phyloP scores from a whole-genome alignment of 2,888 invertebrate species.

The Synergus itoensis region DNA sequence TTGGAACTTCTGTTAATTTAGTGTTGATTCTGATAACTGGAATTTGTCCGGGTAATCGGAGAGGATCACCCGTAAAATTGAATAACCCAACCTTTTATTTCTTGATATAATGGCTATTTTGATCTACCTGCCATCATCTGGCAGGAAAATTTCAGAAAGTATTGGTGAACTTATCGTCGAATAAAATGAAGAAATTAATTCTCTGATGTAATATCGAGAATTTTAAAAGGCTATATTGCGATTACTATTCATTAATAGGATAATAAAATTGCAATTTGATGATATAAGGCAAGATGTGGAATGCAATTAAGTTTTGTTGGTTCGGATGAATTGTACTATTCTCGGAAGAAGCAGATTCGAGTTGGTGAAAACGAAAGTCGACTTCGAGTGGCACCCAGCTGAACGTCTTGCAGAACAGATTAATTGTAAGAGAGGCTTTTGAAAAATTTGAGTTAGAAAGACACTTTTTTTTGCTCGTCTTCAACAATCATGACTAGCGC shows the following conservation, averaged over 20 bases:
- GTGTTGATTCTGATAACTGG: constrained; percentile 44
- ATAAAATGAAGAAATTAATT: neutral
- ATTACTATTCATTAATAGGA: neutral
- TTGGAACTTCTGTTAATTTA: constrained; percentile 63
- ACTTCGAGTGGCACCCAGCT: constrained; percentile 22
- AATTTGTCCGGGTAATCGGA: constrained; percentile 7
- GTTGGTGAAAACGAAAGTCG: constrained; percentile 23
- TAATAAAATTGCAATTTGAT: neutral
- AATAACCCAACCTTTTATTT: neutral
- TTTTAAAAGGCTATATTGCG: too few relatives aligned
- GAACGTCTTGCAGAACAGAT: constrained; percentile 24
- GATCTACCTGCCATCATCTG: neutral
- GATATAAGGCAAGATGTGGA: neutral
- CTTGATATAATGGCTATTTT: neutral
- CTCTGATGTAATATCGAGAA: neutral
- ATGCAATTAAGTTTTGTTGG: neutral
- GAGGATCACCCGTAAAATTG: constrained; percentile 15
- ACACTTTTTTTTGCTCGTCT: constrained; percentile 37
- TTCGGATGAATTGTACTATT: constrained; percentile 15
- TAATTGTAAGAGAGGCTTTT: constrained; percentile 29
- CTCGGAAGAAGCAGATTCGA: constrained; percentile 31
- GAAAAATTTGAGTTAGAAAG: constrained; percentile 32
- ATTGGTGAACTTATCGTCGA: neutral
- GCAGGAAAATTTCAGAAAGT: neutral
- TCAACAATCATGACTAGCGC: constrained; percentile 46